Conservation (phyloP, 1,140 invertebrate species). For the Pseudomyrmex gracilis region DNA sequence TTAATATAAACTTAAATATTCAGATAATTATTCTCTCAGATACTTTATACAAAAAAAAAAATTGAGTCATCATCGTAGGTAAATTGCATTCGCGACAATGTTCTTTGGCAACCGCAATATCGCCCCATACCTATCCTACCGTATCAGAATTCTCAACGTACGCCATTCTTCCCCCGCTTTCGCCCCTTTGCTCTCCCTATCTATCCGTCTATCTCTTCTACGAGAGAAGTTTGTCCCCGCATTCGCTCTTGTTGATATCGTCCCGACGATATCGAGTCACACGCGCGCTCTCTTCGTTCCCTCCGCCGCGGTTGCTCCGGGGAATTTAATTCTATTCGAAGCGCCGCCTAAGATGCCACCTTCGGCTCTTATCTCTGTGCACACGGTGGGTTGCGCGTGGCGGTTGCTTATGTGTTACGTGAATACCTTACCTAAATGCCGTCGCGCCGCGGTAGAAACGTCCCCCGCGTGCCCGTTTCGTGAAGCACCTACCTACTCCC, state of each 20-base stretch:
- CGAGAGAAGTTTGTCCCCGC: conserved; percentile 61
- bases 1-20: not conserved
- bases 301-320: conserved; percentile 12
- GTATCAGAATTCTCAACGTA: conserved; percentile 52
- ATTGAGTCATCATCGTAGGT: not conserved
- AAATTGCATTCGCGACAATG: not conserved
- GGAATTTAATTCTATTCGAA: conserved; percentile 76
- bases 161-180: conserved; percentile 34
- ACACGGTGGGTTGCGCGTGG: conserved; percentile 79
- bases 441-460: conserved; percentile 47
- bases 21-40: not conserved
- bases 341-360: conserved; percentile 74
- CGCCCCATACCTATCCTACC: not conserved
- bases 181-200: conserved; percentile 9
- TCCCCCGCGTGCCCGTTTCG: conserved; percentile 65
- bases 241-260: conserved; percentile 69
- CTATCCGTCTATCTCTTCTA: conserved; percentile 57
- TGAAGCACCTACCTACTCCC: conserved; percentile 35
- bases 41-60: not conserved
- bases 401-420: conserved; percentile 80
- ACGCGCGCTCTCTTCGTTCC: conserved; percentile 1
- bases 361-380: conserved; percentile 79
- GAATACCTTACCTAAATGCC: conserved; percentile 79
- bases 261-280: conserved; percentile 69
- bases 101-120: not conserved